Conservation (phyloP, 2,113 vertebrate species). For the Anolis carolinensis region DNA sequence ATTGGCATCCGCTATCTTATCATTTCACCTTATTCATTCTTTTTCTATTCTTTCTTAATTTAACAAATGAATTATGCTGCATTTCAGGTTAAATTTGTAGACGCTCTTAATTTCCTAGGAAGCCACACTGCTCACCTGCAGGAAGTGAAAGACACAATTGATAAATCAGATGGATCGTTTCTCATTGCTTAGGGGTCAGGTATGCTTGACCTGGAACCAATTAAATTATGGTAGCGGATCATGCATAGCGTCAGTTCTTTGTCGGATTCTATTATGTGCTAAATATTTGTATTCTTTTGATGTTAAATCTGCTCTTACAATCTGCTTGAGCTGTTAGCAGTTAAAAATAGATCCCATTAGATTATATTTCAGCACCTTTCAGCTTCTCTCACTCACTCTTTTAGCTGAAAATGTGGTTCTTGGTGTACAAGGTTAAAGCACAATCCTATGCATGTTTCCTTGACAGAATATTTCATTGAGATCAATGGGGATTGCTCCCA, state of each 20-base stretch:
- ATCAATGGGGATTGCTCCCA: background rate
- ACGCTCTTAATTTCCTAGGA: background rate
- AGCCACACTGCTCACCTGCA: background rate
- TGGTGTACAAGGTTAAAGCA: background rate
- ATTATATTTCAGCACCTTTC: background rate
- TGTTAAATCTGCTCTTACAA: background rate
- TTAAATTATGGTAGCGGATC: background rate
- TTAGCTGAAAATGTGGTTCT: background rate
- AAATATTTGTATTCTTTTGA: background rate
- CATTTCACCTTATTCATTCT: background rate
- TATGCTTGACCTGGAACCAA: slow-evolving; percentile 6
- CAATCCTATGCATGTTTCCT: background rate
- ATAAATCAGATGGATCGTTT: background rate
- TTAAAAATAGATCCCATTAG: background rate
- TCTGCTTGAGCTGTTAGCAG: background rate
- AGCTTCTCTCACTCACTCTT: background rate
- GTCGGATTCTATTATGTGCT: background rate
- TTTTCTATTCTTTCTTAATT: background rate
- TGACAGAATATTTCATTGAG: too few relatives aligned
- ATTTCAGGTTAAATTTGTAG: background rate
- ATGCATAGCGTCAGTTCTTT: too few relatives aligned
- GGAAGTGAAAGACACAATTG: background rate
- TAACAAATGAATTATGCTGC: background rate
- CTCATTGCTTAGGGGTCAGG: background rate
- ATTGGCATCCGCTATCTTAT: too few relatives aligned